phyloP scores from a whole-genome alignment of 2,888 invertebrate species.

The Suillia variegata region DNA sequence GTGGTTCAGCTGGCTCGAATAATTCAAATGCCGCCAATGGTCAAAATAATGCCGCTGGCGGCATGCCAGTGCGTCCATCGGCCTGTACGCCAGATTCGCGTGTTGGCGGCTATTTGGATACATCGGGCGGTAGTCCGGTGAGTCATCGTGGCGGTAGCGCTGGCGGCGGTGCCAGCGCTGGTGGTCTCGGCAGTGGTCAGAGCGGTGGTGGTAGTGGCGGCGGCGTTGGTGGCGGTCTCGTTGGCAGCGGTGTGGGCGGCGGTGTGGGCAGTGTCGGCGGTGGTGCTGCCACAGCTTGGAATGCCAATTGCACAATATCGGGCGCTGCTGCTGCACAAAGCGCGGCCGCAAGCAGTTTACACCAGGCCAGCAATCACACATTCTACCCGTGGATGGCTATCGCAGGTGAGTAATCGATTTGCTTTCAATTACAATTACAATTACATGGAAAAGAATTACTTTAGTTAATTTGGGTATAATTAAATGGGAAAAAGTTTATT shows the following conservation, averaged over 20 bases:
- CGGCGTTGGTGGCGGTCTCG: slow-evolving; percentile 71
- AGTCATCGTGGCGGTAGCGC: slow-evolving; percentile 72
- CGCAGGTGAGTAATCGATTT: slow-evolving; percentile 78
- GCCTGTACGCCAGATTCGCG: slow-evolving; percentile 90
- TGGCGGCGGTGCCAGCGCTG: slow-evolving; percentile 70
- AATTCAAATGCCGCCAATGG: slow-evolving; percentile 62
- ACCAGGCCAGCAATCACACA: slow-evolving; percentile 88
- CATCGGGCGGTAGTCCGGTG: slow-evolving; percentile 75
- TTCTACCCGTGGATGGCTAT: slow-evolving; percentile 99
- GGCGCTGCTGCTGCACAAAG: slow-evolving; percentile 81
- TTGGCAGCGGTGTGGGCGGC: slow-evolving; percentile 69
- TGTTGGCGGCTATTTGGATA: slow-evolving; percentile 76
- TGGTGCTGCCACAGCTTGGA: slow-evolving; percentile 74
- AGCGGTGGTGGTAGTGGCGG: slow-evolving; percentile 67
- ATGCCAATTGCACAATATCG: slow-evolving; percentile 82
- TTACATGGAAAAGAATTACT: too few relatives aligned
- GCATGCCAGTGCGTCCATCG: slow-evolving; percentile 76
- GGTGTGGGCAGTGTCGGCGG: slow-evolving; percentile 66
- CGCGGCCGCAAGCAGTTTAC: slow-evolving; percentile 83
- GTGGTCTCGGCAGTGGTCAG: slow-evolving; percentile 62
- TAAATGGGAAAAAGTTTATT: too few relatives aligned
- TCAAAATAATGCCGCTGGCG: slow-evolving; percentile 64
- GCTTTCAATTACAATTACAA: not conserved
- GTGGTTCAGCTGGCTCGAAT: slow-evolving; percentile 60
- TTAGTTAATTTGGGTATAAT: too few relatives aligned